Evolutionary conservation across 2,113 vertebrate genomes (phyloP).

Genomic region (Chrysemys picta): DNA sequence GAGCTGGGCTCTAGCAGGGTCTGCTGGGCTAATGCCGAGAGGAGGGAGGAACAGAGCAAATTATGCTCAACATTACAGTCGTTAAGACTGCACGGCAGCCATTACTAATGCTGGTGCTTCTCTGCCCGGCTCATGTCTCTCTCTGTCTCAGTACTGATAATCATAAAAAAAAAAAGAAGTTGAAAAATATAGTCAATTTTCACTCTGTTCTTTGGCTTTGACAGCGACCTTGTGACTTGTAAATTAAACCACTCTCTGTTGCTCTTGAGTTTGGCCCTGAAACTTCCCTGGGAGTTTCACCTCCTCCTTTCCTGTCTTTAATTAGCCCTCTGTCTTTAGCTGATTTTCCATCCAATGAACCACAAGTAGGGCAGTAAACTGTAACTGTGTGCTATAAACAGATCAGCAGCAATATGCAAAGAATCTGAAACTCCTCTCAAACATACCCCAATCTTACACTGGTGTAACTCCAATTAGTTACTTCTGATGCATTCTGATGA

Average conservation of each 20-base stretch:
- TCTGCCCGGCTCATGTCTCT: neutral
- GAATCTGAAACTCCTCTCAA: neutral
- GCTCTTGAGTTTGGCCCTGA: neutral
- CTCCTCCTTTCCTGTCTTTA: neutral
- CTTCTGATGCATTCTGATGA: neutral
- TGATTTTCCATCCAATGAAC: neutral
- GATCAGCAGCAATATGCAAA: neutral
- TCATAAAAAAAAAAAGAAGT: neutral
- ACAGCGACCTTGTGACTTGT: neutral
- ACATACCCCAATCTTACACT: neutral
- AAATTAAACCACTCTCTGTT: neutral
- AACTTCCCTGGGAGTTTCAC: neutral
- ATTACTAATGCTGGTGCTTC: neutral
- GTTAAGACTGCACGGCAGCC: neutral
- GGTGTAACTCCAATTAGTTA: neutral
- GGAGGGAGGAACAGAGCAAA: neutral
- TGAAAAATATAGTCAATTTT: neutral
- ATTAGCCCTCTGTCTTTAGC: neutral
- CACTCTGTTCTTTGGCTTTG: neutral
- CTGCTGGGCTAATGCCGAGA: neutral
- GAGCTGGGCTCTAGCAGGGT: neutral
- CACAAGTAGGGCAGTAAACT: neutral
- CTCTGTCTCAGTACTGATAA: neutral
- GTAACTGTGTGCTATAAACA: neutral
- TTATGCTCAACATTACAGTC: neutral